Percentiles rank a stretch among this genome's conserved stretches.
phyloP scores from a whole-genome alignment of 2,797 vertebrate genomes.

The Astyanax mexicanus region DNA sequence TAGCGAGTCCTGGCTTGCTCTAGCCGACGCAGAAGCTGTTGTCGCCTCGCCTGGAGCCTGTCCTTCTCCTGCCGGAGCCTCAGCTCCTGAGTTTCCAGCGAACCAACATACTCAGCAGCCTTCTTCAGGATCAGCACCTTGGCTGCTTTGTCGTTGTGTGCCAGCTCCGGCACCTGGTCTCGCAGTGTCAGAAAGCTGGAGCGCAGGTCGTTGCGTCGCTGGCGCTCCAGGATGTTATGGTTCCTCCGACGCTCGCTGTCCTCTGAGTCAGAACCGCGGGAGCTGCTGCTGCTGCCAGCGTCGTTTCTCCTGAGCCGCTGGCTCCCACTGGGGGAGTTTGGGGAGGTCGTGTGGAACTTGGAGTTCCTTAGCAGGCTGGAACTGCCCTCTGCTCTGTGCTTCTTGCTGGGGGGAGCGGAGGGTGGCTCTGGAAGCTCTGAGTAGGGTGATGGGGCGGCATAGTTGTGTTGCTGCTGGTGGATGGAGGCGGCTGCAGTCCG shows the following conservation, averaged over 20 bases:
- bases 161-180: conserved; percentile 96
- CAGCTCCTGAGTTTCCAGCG: conserved; percentile 88
- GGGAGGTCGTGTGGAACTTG: conserved; percentile 54
- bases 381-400: conserved; percentile 79
- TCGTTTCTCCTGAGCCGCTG: conserved; percentile 80
- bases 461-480: conserved; percentile 98
- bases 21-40: conserved; percentile 90
- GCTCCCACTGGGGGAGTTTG: conserved; percentile 51
- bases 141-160: conserved; percentile 95
- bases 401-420: conserved; percentile 86
- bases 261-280: conserved; percentile 91
- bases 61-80: conserved; percentile 92
- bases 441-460: conserved; percentile 93
- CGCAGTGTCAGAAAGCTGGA: conserved; percentile 96
- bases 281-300: conserved; percentile 72
- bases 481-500: conserved; percentile 84
- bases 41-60: conserved; percentile 86
- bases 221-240: conserved; percentile 98
- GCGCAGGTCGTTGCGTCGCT: conserved; percentile 95
- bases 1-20: conserved; percentile 95
- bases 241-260: conserved; percentile 96
- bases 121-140: conserved; percentile 99
- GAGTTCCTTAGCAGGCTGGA: conserved; percentile 63
- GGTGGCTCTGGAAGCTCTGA: conserved; percentile 85
- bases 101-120: conserved; percentile 92